Evolutionary conservation across 92 coral and sea anemone species (phyloP), one percentile per base, ranked within the genome.

Genomic region (Zoanthus sociatus): DNA sequence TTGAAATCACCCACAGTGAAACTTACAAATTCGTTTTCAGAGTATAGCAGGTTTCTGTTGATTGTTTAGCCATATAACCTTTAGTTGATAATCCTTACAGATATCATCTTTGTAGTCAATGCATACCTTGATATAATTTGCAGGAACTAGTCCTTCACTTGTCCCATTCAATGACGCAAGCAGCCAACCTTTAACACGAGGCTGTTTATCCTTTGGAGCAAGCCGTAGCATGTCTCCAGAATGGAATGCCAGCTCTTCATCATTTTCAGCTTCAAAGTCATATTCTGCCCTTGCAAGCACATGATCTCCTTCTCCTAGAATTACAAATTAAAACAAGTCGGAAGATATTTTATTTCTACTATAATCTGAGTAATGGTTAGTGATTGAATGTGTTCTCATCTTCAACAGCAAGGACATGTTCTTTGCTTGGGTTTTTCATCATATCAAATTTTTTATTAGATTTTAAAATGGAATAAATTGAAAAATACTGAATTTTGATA

Each of bases 171-270:
- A 90, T 45, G 96, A 87, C 3, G 95, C 98, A 8, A 97, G 86
- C 26, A 97, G 92, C 99, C 99, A 97, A 14, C 98, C 99, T 69
- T 95, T 88, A 31, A 97, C 91, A 15, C 91, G 94, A 55, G 99
- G 99, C 71, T 97, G 99, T 72, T 90, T 81, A 18, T 91, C 94
- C 74, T 97, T 97, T 55, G 99, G 99, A 17, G 99, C 99, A 85
- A 97, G 95, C 54, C 92, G 90, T 26, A 97, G 84, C 76, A 92
- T 78, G 74, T 84, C 89, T 12, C 99, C 99, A 61, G 97, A 92
- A 42, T 87, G 74, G 50, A 97, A 94, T 5, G 99, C 86, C 82
- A 97, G 84, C 82, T 97, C 99, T 60, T 97, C 99, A 15, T 97
- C 99, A 17, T 92, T 88, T 55, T 97, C 97, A 9, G 92, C 98